phyloP scores from a whole-genome alignment of 2,888 invertebrate genomes.

The Oxystoma pomonae region DNA sequence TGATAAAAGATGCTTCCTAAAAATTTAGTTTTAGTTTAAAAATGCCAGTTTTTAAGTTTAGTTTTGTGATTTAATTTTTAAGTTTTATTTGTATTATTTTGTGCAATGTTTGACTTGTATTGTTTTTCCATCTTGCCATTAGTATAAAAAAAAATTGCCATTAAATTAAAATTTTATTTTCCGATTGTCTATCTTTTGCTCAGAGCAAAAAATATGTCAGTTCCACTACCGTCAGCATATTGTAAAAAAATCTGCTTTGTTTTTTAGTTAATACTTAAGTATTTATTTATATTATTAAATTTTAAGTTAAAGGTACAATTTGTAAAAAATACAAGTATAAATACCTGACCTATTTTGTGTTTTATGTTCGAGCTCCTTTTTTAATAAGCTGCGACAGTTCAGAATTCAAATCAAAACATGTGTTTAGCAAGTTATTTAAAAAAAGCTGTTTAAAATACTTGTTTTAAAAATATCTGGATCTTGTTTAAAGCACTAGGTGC shows the following conservation, averaged over 20 bases:
- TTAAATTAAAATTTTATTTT: background rate
- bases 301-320: background rate
- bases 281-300: background rate
- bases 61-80: conserved; percentile 1
- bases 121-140: background rate
- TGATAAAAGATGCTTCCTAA: background rate
- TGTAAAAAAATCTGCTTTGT: background rate
- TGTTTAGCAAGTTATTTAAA: too few species aligned
- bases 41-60: conserved; percentile 1
- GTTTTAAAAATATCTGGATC: too few species aligned
- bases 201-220: conserved; percentile 21
- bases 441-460: too few species aligned
- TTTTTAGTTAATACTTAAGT: background rate
- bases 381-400: too few species aligned
- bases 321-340: background rate
- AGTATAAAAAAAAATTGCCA: background rate
- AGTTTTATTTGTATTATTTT: background rate
- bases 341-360: too few species aligned
- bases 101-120: background rate
- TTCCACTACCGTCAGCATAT: background rate
- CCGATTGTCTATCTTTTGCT: conserved; percentile 22
- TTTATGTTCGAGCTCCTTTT: too few species aligned
- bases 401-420: too few species aligned
- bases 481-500: too few species aligned
- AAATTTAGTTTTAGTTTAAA: background rate